Evolutionary conservation across 1,140 invertebrate species (phyloP).

Genomic region (Sycophila sp.): DNA sequence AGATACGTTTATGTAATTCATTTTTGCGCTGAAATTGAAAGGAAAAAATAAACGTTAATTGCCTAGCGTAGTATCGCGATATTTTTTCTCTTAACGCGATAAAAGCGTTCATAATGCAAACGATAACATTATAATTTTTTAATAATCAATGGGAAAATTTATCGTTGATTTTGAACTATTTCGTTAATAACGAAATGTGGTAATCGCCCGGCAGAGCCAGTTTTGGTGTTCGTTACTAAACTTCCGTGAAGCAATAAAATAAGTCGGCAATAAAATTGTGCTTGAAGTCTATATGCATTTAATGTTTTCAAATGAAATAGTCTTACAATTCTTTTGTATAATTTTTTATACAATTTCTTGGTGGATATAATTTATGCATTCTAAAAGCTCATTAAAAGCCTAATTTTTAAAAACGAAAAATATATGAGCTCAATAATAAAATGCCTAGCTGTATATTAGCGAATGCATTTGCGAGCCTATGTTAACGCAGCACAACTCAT

Average conservation of each 20-base stretch:
- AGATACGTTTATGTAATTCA: no score
- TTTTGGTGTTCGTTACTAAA: constrained; percentile 4
- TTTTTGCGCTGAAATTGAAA: no score
- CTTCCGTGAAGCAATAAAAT: constrained; percentile 3
- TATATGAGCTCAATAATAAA: neutral
- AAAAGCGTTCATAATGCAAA: no score
- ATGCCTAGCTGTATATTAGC: neutral
- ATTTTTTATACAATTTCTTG: neutral
- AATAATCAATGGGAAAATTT: no score
- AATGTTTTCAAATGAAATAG: neutral
- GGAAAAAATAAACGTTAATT: no score
- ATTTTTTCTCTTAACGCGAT: no score
- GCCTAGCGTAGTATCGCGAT: no score
- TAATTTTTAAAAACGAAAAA: neutral
- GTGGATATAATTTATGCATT: no score
- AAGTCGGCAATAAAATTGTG: neutral
- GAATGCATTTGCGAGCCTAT: neutral
- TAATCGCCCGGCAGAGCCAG: neutral
- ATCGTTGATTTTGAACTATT: neutral
- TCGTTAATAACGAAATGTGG: neutral
- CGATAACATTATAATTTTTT: no score
- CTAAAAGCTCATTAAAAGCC: no score
- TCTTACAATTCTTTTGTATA: neutral
- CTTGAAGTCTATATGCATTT: neutral
- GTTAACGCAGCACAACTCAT: neutral